Evolutionary conservation across 2,113 vertebrate genomes (phyloP).

Genomic region (Agapornis roseicollis): DNA sequence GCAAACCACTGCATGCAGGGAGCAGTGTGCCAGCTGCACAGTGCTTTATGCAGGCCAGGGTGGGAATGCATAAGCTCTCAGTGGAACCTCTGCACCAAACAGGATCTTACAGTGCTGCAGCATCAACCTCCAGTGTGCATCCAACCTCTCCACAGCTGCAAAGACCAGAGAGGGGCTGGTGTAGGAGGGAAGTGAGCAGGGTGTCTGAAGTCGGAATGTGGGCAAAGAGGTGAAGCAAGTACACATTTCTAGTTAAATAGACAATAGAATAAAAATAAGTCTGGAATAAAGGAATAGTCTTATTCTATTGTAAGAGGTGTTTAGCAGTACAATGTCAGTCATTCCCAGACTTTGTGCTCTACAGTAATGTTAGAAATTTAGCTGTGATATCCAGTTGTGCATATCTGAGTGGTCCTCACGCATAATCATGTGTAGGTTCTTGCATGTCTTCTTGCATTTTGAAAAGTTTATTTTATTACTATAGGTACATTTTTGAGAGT

Average conservation of each 20-base stretch:
- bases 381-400: neutral
- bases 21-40: too few species aligned
- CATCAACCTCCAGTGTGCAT: neutral
- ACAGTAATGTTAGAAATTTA: neutral
- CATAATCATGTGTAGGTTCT: too few species aligned
- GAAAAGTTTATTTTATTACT: constrained; percentile 6
- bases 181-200: neutral
- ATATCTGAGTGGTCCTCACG: neutral
- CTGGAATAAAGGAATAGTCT: neutral
- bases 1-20: accelerated
- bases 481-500: neutral
- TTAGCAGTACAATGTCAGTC: neutral
- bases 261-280: neutral
- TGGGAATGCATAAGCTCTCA: neutral
- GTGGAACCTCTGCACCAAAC: accelerated
- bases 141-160: accelerated
- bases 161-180: neutral
- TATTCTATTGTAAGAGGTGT: neutral
- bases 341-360: neutral
- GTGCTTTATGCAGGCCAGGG: too few species aligned
- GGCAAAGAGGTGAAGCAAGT: neutral
- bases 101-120: neutral
- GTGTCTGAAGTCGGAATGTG: neutral
- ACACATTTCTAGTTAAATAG: neutral
- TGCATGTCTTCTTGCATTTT: neutral